These are phyloP conservation scores for Toxotes lorentzi DNA, from an alignment of 2,797 vertebrate genomes.

Conservation along the genomic window DNA sequence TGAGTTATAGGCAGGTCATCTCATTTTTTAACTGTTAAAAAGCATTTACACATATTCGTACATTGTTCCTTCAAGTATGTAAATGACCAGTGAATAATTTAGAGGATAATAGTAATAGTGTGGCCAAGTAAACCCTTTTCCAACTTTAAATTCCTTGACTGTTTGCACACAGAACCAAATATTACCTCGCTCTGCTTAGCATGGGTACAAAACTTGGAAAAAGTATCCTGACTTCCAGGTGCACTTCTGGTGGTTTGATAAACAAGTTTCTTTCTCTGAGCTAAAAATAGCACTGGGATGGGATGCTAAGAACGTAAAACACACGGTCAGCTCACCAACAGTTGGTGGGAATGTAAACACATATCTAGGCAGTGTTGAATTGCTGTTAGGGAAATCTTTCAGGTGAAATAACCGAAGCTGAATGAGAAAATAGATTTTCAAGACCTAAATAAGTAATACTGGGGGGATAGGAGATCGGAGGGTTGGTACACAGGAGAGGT, in stretches of 20 bases:
- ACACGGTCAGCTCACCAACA: conserved; percentile 1
- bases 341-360: conserved; percentile 8
- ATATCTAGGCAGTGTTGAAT: neutral
- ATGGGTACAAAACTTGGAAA: neutral
- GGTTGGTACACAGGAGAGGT: neutral
- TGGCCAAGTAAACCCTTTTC: neutral
- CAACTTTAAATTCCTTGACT: neutral
- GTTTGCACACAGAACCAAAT: neutral
- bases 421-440: neutral
- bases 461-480: neutral
- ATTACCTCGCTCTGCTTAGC: neutral
- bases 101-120: neutral
- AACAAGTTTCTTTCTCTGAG: neutral
- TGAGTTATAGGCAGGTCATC: neutral
- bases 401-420: neutral
- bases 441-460: neutral
- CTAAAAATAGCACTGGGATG: conserved; percentile 8
- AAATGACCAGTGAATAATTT: neutral
- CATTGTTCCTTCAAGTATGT: no score
- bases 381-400: neutral
- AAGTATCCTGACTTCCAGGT: neutral
- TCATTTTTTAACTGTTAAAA: neutral
- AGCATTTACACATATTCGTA: neutral
- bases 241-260: neutral
- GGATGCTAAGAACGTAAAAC: neutral